phyloP scores from a whole-genome alignment of 2,797 vertebrate species.

The Pseudochirops cupreus region DNA sequence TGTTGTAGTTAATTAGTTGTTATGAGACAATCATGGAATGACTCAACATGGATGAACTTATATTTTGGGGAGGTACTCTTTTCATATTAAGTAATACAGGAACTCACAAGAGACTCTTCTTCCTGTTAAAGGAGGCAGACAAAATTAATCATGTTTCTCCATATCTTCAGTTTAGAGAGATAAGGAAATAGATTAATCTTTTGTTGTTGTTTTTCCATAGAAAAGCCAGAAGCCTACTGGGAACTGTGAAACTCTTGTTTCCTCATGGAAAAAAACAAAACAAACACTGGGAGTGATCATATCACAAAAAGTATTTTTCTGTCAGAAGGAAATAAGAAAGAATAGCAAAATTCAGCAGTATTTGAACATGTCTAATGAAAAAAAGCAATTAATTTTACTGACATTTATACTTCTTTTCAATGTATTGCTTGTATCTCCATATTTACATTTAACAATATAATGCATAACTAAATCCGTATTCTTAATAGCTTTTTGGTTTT shows the following conservation, averaged over 20 bases:
- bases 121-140: background rate
- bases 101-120: background rate
- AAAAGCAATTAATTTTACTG: constrained; percentile 9
- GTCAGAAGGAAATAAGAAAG: background rate
- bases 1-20: background rate
- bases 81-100: background rate
- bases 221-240: background rate
- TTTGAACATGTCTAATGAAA: constrained; percentile 29
- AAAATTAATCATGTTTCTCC: background rate
- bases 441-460: constrained; percentile 32
- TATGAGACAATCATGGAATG: background rate
- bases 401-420: constrained; percentile 26
- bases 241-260: background rate
- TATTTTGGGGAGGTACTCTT: background rate
- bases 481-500: background rate
- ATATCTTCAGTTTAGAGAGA: background rate
- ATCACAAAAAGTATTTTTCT: background rate
- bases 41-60: background rate
- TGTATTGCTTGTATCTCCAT: background rate
- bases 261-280: background rate
- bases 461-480: background rate
- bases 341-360: background rate
- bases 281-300: background rate
- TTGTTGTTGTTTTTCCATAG: background rate
- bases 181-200: background rate